A percentile compares a stretch with the other conserved stretches of the same genome.
These are phyloP conservation scores for Phyllotis vaccarum DNA, from an alignment of 2,797 vertebrate genomes.

Conservation along the genomic window DNA sequence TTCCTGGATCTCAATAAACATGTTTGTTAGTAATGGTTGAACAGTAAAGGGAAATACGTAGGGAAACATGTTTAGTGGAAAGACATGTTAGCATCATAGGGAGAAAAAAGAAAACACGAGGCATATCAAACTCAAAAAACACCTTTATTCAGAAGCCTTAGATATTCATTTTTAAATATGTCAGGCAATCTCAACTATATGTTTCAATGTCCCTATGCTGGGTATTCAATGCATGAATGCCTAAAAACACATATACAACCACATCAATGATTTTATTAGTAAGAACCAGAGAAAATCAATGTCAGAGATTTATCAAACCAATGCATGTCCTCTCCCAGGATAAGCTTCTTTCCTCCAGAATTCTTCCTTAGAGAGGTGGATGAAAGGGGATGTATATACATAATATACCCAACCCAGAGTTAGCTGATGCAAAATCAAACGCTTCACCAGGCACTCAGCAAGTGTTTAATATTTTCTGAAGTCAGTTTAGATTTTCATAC, in stretches of 20 bases:
- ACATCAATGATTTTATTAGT: conserved; percentile 58
- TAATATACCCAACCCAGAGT: not conserved
- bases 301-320: conserved; percentile 60
- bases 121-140: not conserved
- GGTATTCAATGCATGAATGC: not conserved
- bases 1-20: not conserved
- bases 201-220: not conserved
- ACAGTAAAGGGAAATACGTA: not conserved
- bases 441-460: not conserved
- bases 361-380: conserved; percentile 34
- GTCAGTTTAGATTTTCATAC: not conserved
- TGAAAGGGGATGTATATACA: conserved; percentile 5
- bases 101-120: not conserved
- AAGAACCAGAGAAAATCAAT: conserved; percentile 50
- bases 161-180: conserved; percentile 9
- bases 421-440: not conserved
- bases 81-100: not conserved
- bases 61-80: not conserved
- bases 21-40: not conserved
- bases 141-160: conserved; percentile 23
- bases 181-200: not conserved
- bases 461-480: conserved; percentile 49
- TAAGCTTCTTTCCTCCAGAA: not conserved
- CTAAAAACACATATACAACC: conserved; percentile 14
- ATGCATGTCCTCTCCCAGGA: conserved; percentile 49